Conservation (phyloP, 1,140 invertebrate genomes). For the Hormaphis cornu region DNA sequence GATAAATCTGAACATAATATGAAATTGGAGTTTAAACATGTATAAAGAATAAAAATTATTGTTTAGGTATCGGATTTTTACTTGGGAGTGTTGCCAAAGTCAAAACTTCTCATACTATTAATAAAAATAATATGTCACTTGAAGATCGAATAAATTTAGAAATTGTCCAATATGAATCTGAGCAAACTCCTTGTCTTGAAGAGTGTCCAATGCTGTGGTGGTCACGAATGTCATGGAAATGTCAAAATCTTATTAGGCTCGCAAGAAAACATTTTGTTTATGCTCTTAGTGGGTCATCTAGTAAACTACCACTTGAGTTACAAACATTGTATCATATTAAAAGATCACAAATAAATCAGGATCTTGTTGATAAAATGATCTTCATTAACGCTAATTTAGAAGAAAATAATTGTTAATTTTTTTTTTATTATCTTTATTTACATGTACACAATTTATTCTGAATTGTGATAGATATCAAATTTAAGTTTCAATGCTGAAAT, state of each 20-base stretch:
- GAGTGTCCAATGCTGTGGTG: constrained; percentile 43
- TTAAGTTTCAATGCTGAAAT: no score
- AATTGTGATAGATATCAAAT: no score
- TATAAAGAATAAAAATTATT: neutral
- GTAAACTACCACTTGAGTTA: constrained; percentile 11
- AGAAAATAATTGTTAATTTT: constrained; percentile 7
- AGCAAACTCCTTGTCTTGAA: constrained; percentile 45
- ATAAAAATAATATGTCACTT: constrained; percentile 29
- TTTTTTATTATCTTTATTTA: no score
- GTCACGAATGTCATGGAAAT: constrained; percentile 15
- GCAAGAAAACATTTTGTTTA: constrained; percentile 29
- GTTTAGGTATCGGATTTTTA: constrained; percentile 7
- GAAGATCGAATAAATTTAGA: constrained; percentile 47
- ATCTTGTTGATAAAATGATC: constrained; percentile 16
- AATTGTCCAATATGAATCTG: constrained; percentile 47
- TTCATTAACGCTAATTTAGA: constrained; percentile 10
- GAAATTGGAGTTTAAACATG: no score
- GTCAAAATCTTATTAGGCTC: constrained; percentile 30
- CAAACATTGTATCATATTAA: constrained; percentile 9
- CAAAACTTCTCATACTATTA: neutral
- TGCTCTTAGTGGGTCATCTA: constrained; percentile 24
- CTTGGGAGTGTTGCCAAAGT: neutral
- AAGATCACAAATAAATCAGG: constrained; percentile 27
- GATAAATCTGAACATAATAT: no score
- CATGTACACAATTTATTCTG: no score